These are phyloP conservation scores for Hydropsyche betteni DNA, from an alignment of 2,888 invertebrate species.

Conservation along the genomic window DNA sequence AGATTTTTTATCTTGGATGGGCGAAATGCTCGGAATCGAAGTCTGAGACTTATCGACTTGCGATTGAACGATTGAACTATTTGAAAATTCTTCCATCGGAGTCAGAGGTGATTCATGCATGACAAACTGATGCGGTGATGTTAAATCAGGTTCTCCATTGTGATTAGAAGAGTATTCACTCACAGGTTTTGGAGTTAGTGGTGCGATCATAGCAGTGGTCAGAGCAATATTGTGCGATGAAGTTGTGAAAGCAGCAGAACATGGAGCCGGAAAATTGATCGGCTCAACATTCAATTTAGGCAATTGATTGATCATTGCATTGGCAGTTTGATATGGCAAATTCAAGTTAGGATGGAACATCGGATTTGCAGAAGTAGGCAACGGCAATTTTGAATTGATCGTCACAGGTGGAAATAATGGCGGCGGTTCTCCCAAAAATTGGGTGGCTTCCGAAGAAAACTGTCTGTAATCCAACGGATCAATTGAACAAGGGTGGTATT, in stretches of 20 bases:
- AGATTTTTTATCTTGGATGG: conserved; percentile 65
- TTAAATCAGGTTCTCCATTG: conserved; percentile 60
- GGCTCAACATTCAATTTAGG: conserved; percentile 65
- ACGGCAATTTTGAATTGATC: conserved; percentile 70
- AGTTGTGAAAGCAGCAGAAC: conserved; percentile 81
- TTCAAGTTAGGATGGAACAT: conserved; percentile 71
- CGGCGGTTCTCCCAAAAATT: conserved; percentile 68
- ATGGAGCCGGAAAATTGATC: conserved; percentile 66
- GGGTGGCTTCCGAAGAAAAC: conserved; percentile 67
- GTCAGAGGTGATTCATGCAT: conserved; percentile 57
- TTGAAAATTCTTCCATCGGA: conserved; percentile 47
- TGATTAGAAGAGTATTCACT: conserved; percentile 60
- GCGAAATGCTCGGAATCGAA: conserved; percentile 59
- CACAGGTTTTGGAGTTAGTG: conserved; percentile 66
- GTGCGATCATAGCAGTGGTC: conserved; percentile 82
- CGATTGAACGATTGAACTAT: conserved; percentile 46
- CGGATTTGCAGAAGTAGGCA: conserved; percentile 71
- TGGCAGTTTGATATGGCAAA: conserved; percentile 66
- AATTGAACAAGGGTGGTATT: conserved; percentile 67
- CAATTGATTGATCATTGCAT: conserved; percentile 65
- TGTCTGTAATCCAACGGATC: conserved; percentile 68
- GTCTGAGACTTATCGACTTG: conserved; percentile 52
- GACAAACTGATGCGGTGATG: conserved; percentile 54
- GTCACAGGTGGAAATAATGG: conserved; percentile 71
- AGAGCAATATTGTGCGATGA: conserved; percentile 84